Evolutionary conservation across 1,140 invertebrate genomes (phyloP).

Genomic region (Hylaeus anthracinus): DNA sequence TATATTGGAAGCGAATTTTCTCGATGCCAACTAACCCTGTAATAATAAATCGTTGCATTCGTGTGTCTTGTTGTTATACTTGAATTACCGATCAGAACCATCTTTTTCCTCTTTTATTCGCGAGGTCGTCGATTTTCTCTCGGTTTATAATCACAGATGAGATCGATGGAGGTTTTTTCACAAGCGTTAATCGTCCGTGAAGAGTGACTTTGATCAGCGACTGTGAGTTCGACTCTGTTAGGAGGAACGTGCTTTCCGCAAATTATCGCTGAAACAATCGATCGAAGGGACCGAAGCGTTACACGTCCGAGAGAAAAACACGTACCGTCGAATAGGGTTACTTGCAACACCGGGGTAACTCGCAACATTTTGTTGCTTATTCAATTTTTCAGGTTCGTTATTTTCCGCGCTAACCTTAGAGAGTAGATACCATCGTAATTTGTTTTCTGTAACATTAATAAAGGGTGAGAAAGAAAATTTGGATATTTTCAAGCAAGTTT

Average conservation of each 20-base stretch:
- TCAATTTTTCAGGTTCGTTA: no score
- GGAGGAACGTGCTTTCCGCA: background rate
- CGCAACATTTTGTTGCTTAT: no score
- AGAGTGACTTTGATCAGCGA: background rate
- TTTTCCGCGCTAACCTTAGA: no score
- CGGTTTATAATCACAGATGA: background rate
- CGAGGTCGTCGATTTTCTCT: background rate
- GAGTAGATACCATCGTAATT: no score
- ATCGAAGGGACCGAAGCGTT: background rate
- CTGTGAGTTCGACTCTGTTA: background rate
- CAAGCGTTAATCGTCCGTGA: background rate
- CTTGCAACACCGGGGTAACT: no score
- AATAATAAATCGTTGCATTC: no score
- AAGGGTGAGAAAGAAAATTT: no score
- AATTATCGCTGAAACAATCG: constrained; percentile 3
- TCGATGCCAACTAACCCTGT: no score
- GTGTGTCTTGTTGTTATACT: background rate
- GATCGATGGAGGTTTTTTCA: background rate
- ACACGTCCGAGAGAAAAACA: background rate
- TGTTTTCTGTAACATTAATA: no score
- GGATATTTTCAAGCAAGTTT: no score
- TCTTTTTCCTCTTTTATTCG: background rate
- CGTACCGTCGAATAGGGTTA: no score
- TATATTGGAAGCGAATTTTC: no score
- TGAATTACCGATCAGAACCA: background rate